These are phyloP conservation scores for Stenodema calcarata DNA, from an alignment of 2,888 invertebrate species.

Conservation along the genomic window DNA sequence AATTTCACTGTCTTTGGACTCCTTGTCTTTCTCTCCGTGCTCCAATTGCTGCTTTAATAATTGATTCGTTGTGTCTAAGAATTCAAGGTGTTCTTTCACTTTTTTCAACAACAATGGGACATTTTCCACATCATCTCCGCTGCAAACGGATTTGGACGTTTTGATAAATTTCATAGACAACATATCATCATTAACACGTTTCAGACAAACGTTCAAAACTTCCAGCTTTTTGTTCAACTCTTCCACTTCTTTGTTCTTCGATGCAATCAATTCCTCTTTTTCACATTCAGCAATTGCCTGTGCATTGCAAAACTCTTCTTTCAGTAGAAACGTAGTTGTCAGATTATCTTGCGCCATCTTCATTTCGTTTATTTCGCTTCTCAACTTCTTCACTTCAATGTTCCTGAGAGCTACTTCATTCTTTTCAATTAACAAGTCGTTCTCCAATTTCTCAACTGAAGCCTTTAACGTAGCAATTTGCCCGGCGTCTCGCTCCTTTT, in stretches of 20 bases:
- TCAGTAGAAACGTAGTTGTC: constrained; percentile 10
- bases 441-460: background rate
- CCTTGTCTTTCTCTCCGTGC: background rate
- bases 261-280: background rate
- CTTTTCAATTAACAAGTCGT: constrained; percentile 12
- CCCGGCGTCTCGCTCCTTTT: constrained; percentile 29
- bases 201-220: constrained; percentile 54
- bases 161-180: background rate
- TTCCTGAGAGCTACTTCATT: constrained; percentile 26
- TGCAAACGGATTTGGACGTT: background rate
- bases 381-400: constrained; percentile 8
- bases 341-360: constrained; percentile 25
- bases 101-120: background rate
- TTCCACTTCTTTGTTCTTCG: constrained; percentile 19
- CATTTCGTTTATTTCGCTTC: constrained; percentile 29
- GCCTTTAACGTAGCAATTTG: constrained; percentile 20
- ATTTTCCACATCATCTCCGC: background rate
- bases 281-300: constrained; percentile 32
- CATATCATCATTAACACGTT: background rate
- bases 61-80: background rate
- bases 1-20: background rate
- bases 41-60: constrained; percentile 13
- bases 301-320: constrained; percentile 39
- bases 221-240: constrained; percentile 20
- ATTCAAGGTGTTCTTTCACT: constrained; percentile 18